Conservation (phyloP, 1,140 invertebrate species). For the Temnothorax longispinosus region DNA sequence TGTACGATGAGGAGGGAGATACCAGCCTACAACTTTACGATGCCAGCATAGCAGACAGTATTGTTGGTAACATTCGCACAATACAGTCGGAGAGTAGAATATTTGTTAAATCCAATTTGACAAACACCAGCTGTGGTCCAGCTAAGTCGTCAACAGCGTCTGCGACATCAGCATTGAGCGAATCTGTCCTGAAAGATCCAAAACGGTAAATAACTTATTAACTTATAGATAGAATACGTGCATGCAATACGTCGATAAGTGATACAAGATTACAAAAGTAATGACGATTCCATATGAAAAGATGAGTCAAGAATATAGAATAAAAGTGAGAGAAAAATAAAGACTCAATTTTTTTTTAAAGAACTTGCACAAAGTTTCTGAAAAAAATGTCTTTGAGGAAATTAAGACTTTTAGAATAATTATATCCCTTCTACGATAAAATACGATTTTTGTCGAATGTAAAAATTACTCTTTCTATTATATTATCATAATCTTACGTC, state of each 20-base stretch:
- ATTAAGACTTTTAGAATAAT: background rate
- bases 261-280: background rate
- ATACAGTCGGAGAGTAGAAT: slow-evolving; percentile 29
- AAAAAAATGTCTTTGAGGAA: background rate
- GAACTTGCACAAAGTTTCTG: background rate
- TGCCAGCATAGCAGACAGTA: slow-evolving; percentile 65
- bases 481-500: background rate
- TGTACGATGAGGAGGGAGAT: background rate
- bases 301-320: background rate
- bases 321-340: background rate
- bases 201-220: slow-evolving; percentile 35
- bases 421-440: background rate
- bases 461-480: background rate
- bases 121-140: slow-evolving; percentile 24
- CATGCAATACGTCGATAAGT: background rate
- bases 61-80: slow-evolving; percentile 64
- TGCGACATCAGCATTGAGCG: background rate
- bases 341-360: background rate
- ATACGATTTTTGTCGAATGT: background rate
- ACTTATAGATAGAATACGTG: background rate
- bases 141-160: background rate
- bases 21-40: slow-evolving; percentile 74
- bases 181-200: background rate
- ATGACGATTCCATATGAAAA: background rate
- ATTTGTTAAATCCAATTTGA: background rate